phyloP scores from a whole-genome alignment of 1,140 invertebrate species.

The Phymastichus coffea region DNA sequence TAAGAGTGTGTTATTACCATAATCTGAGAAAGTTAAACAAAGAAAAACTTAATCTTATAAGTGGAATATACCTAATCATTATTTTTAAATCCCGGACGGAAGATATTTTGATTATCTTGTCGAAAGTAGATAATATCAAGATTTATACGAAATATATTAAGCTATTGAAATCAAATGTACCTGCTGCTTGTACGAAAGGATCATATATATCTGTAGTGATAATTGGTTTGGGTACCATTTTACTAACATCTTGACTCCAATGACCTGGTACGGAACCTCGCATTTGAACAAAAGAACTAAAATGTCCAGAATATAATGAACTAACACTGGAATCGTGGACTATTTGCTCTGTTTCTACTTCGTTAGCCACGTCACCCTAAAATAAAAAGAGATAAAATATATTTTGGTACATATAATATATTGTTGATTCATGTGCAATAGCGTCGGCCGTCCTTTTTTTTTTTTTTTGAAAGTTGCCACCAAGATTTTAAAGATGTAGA shows the following conservation, averaged over 20 bases:
- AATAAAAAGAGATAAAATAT: not conserved
- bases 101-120: too few relatives aligned
- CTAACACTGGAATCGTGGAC: constrained; percentile 85
- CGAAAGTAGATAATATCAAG: not conserved
- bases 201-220: constrained; percentile 86
- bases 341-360: constrained; percentile 99
- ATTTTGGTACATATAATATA: too few relatives aligned
- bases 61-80: too few relatives aligned
- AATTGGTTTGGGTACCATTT: constrained; percentile 97
- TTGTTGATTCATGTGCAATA: too few relatives aligned
- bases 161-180: too few relatives aligned
- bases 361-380: constrained; percentile 94
- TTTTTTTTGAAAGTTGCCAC: too few relatives aligned
- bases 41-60: too few relatives aligned
- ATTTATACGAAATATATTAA: constrained; percentile 4
- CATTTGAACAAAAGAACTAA: constrained; percentile 93
- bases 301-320: constrained; percentile 71
- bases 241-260: constrained; percentile 96
- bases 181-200: constrained; percentile 79
- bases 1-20: too few relatives aligned
- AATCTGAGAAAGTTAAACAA: too few relatives aligned
- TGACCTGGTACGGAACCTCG: constrained; percentile 92
- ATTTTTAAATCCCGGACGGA: too few relatives aligned
- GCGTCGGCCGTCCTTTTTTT: too few relatives aligned
- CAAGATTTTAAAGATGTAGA: too few relatives aligned